A percentile compares a stretch with the other conserved stretches of the same genome.
These are phyloP conservation scores for Coturnix japonica DNA, from an alignment of 2,113 vertebrate genomes.

Conservation along the genomic window DNA sequence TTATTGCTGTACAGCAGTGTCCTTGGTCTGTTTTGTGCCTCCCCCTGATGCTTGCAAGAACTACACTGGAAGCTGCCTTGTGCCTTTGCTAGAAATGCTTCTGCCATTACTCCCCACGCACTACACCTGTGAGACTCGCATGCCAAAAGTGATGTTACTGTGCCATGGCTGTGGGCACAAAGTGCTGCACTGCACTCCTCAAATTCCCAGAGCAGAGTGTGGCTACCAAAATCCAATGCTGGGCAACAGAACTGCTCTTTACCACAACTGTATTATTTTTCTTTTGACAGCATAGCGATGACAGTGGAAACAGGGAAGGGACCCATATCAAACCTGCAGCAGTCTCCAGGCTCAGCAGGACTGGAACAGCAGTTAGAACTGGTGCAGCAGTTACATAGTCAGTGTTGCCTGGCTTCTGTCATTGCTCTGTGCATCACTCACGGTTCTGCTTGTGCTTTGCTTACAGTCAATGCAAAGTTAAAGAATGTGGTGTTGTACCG, in stretches of 20 bases:
- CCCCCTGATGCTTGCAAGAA: background rate
- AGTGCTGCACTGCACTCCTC: background rate
- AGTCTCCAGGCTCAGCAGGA: background rate
- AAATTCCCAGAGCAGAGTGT: background rate
- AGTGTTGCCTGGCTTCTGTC: background rate
- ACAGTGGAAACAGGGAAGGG: background rate
- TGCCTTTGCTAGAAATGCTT: background rate
- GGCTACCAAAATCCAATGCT: background rate
- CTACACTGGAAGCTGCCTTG: background rate
- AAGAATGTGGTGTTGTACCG: background rate
- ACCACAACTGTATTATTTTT: background rate
- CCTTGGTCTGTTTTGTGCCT: background rate
- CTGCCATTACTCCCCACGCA: background rate
- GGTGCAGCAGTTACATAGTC: too few species aligned
- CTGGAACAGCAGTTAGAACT: too few species aligned
- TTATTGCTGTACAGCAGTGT: background rate
- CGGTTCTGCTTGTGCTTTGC: background rate
- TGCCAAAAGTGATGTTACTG: background rate
- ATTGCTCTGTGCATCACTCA: background rate
- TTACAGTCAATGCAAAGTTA: background rate
- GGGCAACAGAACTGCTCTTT: background rate
- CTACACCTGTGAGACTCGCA: background rate
- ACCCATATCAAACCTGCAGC: accelerated
- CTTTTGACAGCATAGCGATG: background rate
- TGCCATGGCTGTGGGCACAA: background rate